Base-by-base conservation (phyloP, 2,888 invertebrate species). In the Hydraecia micacea region DNA sequence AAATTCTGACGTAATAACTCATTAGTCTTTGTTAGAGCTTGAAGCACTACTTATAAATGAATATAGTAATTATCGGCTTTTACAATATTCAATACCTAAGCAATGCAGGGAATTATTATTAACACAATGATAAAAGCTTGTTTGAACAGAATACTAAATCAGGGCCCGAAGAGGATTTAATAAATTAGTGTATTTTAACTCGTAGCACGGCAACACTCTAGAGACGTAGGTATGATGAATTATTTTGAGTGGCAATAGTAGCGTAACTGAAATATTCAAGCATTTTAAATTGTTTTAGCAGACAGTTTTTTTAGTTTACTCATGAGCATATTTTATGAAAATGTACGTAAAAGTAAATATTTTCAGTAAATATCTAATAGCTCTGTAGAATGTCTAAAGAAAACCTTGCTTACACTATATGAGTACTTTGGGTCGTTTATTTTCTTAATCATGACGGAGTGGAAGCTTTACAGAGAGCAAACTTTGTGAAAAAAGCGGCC, bases 121-220 rank as follows among this genome's bases (percentile, higher is more conserved):
- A 71, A 66, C 67, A 62, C 60, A 46, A 11, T 63, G 21, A 36
- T 18, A 65, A 65, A 60, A 46, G 62, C 72, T 67, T 71, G 67
- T 84, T 77, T 28, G 52, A 75, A 85, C 63, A 55, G 81, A 87
- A 81, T 85, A 79, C 55, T 58, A 63, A 85, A 87, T 82, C 39
- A 73, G 42, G 18, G 46, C 46, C 66, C 70, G 66, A 85, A 63
- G 21, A 46, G 76, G 70, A 60, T 80, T 87, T 67, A 75, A 85
- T 85, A 79, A 81, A 79, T 87, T 71, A 79, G 65, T 60, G 42
- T 32, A 69, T 60, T 66, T 69, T 66, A 66, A 73, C 32, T 65
- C 73, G 58, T 58, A 62, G 55, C 32, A 52, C 69, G 62, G 46
- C 68, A 82, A 69, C 32, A 58, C 79, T 70, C 65, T 13, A 42